Evolutionary conservation across 2,888 invertebrate genomes (phyloP).

Genomic region (Chromoteleia sp.): DNA sequence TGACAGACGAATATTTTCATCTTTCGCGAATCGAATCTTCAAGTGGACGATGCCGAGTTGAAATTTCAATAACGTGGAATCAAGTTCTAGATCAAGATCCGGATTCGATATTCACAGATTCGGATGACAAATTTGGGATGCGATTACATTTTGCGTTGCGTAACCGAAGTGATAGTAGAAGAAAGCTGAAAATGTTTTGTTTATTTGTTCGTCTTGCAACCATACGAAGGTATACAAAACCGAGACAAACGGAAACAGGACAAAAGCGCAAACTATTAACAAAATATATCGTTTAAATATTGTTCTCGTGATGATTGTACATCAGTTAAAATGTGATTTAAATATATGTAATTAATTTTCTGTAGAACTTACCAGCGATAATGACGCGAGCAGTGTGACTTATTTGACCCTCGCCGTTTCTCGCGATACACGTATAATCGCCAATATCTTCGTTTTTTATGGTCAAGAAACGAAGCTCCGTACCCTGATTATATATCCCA

Average conservation of each 20-base stretch:
- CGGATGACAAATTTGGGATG: neutral
- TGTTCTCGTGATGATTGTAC: too few relatives aligned
- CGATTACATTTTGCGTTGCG: conserved; percentile 3
- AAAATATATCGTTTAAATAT: too few relatives aligned
- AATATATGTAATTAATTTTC: too few relatives aligned
- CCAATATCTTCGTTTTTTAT: conserved; percentile 97
- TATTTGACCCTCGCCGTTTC: conserved; percentile 98
- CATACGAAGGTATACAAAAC: too few relatives aligned
- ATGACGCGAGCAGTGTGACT: conserved; percentile 98
- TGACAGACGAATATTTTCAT: too few relatives aligned
- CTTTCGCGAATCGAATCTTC: too few relatives aligned
- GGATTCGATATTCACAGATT: neutral
- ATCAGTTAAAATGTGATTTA: too few relatives aligned
- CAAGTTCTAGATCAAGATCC: conserved; percentile 24
- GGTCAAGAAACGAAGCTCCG: conserved; percentile 96
- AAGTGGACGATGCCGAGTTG: conserved; percentile 34
- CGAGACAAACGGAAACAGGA: too few relatives aligned
- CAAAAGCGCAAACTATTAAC: too few relatives aligned
- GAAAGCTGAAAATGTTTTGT: too few relatives aligned
- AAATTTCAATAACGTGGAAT: conserved; percentile 36
- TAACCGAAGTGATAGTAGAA: too few relatives aligned
- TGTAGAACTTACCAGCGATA: conserved; percentile 89
- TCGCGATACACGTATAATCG: conserved; percentile 97
- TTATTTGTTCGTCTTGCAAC: too few relatives aligned
- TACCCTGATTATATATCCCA: conserved; percentile 96